Evolutionary conservation across 2,888 invertebrate species (phyloP).

Genomic region (Latrodectus hesperus): DNA sequence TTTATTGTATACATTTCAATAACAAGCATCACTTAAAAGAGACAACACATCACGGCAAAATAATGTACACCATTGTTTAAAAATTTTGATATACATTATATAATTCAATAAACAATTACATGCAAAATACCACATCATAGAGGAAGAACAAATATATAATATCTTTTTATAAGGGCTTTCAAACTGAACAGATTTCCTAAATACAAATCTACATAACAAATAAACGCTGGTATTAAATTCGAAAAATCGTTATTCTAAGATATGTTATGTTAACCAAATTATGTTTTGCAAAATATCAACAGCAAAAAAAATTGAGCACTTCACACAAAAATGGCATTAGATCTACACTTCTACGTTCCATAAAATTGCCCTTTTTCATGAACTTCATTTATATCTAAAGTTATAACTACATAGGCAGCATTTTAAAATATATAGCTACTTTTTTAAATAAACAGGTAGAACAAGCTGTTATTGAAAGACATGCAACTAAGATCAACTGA

Average conservation of each 20-base stretch:
- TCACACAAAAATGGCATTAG: conserved; percentile 48
- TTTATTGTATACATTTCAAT: conserved; percentile 64
- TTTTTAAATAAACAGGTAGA: conserved; percentile 38
- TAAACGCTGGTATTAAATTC: neutral
- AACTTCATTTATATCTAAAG: conserved; percentile 37
- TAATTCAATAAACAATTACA: conserved; percentile 25
- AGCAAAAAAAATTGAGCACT: conserved; percentile 63
- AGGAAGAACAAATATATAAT: conserved; percentile 21
- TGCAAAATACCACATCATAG: conserved; percentile 24
- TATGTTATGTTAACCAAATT: conserved; percentile 55
- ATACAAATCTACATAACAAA: neutral
- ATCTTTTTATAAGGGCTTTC: neutral
- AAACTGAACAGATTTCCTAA: conserved; percentile 28
- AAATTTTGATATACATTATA: conserved; percentile 25
- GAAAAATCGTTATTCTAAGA: conserved; percentile 51
- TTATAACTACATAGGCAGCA: conserved; percentile 43
- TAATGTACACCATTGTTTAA: conserved; percentile 48
- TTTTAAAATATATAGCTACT: conserved; percentile 40
- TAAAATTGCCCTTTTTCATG: conserved; percentile 39
- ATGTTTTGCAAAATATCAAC: conserved; percentile 46
- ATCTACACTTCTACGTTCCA: conserved; percentile 51
- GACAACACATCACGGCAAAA: conserved; percentile 59
- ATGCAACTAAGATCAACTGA: neutral
- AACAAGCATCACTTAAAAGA: conserved; percentile 65
- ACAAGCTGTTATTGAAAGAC: conserved; percentile 54